phyloP scores from a whole-genome alignment of 2,888 invertebrate species.

The Drosophila histrio region DNA sequence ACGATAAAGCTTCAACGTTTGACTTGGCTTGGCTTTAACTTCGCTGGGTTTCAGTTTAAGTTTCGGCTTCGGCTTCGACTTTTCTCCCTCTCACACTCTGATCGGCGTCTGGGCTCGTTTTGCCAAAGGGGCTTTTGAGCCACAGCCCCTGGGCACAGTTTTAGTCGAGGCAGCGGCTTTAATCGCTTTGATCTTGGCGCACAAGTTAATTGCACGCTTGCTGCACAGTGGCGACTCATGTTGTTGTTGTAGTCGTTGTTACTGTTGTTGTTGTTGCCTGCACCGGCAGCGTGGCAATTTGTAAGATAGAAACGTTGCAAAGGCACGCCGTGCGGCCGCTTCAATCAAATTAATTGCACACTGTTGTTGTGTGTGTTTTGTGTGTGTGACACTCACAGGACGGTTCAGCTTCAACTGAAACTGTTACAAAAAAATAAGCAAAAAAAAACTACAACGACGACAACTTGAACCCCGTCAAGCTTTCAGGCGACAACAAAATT shows the following conservation, averaged over 20 bases:
- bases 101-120: slow-evolving; percentile 7
- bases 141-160: slow-evolving; percentile 12
- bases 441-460: slow-evolving; percentile 9
- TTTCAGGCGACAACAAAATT: slow-evolving; percentile 42
- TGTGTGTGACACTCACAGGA: slow-evolving; percentile 58
- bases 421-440: no score
- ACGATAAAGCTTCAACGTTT: slow-evolving; percentile 42
- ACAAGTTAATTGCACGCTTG: slow-evolving; percentile 83
- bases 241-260: slow-evolving; percentile 13
- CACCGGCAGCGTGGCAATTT: slow-evolving; percentile 64
- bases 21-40: slow-evolving; percentile 30
- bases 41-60: slow-evolving; percentile 33
- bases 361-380: slow-evolving; percentile 29
- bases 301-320: slow-evolving; percentile 71
- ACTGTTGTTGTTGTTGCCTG: slow-evolving; percentile 17
- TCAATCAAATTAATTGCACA: slow-evolving; percentile 83
- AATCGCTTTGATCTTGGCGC: slow-evolving; percentile 83
- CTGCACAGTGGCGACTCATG: slow-evolving; percentile 69
- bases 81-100: neutral
- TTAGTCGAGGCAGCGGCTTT: slow-evolving; percentile 65
- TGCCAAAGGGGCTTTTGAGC: slow-evolving; percentile 14
- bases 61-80: neutral
- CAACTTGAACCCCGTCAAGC: slow-evolving; percentile 6
- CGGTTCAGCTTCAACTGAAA: slow-evolving; percentile 13
- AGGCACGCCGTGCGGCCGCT: slow-evolving; percentile 81